phyloP scores from a whole-genome alignment of 2,888 invertebrate species.

The Priocnemis perturbator region DNA sequence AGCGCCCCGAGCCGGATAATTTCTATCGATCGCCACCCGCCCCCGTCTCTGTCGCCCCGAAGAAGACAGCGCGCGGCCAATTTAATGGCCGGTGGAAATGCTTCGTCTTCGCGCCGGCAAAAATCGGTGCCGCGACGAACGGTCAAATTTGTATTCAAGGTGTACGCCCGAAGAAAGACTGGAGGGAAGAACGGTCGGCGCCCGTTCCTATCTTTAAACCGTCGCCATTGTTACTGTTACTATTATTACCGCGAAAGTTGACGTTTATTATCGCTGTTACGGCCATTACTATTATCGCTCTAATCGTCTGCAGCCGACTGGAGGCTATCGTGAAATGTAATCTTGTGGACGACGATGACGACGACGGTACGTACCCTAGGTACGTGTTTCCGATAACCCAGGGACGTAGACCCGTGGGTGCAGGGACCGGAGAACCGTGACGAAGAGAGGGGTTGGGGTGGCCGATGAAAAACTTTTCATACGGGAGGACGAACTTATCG shows the following conservation, averaged over 20 bases:
- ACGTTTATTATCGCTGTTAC: conserved; percentile 20
- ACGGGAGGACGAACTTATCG: conserved; percentile 11
- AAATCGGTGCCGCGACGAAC: no score
- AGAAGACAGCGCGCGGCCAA: no score
- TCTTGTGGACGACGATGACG: conserved; percentile 12
- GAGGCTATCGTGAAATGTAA: conserved; percentile 19
- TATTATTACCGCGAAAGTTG: conserved; percentile 17
- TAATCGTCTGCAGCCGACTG: conserved; percentile 11
- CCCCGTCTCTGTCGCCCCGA: no score
- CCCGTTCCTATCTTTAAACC: conserved; percentile 1
- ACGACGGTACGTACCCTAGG: background rate
- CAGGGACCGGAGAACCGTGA: background rate
- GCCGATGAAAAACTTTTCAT: conserved; percentile 6
- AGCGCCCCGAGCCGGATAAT: no score
- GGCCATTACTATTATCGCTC: conserved; percentile 24
- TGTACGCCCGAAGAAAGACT: background rate
- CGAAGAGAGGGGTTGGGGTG: no score
- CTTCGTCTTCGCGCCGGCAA: no score
- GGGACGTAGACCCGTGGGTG: conserved; percentile 1
- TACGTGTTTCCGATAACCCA: conserved; percentile 21
- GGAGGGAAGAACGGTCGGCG: no score
- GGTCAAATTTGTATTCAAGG: background rate
- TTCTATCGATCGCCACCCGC: no score
- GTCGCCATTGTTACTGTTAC: conserved; percentile 8
- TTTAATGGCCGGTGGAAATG: no score